Evolutionary conservation across 35 echinoderm and acorn worm genomes (phyloP).

Genomic region (Apostichopus californicus): DNA sequence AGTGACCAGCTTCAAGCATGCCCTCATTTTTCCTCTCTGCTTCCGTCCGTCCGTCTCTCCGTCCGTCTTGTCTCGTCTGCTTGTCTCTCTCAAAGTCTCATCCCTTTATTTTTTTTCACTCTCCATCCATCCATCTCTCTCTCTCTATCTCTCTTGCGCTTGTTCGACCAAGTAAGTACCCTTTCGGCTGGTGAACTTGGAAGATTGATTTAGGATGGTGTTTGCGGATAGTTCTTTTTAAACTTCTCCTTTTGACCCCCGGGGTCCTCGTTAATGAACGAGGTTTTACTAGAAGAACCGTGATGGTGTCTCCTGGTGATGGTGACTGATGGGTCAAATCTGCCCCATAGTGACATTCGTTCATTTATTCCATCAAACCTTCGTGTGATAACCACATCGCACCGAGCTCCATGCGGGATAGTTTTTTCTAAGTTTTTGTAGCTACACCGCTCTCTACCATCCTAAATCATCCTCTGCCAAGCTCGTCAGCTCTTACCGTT

Average conservation of each 20-base stretch:
- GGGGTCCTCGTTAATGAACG: too few relatives aligned
- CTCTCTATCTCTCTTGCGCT: not conserved
- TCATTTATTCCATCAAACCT: too few relatives aligned
- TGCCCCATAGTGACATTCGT: too few relatives aligned
- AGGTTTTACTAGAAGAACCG: too few relatives aligned
- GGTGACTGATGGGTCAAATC: too few relatives aligned
- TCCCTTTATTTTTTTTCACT: not conserved
- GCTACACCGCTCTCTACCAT: not conserved
- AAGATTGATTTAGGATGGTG: not conserved
- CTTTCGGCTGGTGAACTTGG: not conserved
- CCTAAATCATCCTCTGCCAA: not conserved
- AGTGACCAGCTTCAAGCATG: constrained; percentile 62
- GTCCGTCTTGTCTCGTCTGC: constrained; percentile 1
- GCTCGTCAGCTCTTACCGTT: not conserved
- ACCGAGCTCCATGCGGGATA: too few relatives aligned
- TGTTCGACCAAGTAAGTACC: not conserved
- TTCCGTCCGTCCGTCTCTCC: not conserved
- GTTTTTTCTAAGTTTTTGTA: too few relatives aligned
- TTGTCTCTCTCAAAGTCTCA: constrained; percentile 4
- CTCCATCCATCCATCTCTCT: not conserved
- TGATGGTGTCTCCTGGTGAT: too few relatives aligned
- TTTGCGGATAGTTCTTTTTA: not conserved
- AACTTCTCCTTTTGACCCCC: not conserved
- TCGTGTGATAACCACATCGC: too few relatives aligned
- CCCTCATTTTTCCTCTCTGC: constrained; percentile 34